Percentiles rank a stretch among this genome's conserved stretches.
These are phyloP conservation scores for Scaptomyza reducta DNA, from an alignment of 2,888 invertebrate genomes.

Conservation along the genomic window DNA sequence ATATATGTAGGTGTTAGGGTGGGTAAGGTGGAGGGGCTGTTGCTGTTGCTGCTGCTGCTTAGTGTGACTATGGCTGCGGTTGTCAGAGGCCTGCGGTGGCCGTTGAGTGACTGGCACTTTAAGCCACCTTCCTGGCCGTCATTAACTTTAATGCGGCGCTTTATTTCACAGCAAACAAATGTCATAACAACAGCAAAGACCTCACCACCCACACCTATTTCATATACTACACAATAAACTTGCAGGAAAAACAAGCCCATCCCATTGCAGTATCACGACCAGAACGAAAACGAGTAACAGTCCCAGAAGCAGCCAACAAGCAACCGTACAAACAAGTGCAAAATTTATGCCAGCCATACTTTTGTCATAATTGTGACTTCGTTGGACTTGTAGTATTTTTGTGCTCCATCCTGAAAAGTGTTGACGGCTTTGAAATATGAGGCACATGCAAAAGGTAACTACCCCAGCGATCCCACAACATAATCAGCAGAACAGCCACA, in stretches of 20 bases:
- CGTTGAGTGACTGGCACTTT: conserved; percentile 73
- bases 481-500: conserved; percentile 42
- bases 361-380: conserved; percentile 77
- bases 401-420: conserved; percentile 58
- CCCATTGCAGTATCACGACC: conserved; percentile 1
- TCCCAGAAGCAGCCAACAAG: conserved; percentile 24
- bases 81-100: conserved; percentile 37
- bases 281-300: conserved; percentile 12
- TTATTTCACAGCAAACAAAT: conserved; percentile 79
- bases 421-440: conserved; percentile 80
- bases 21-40: not conserved
- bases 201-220: conserved; percentile 2
- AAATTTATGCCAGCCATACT: conserved; percentile 77
- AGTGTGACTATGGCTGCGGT: conserved; percentile 54
- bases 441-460: conserved; percentile 69
- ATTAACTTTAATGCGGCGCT: conserved; percentile 78
- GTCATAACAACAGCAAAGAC: conserved; percentile 66
- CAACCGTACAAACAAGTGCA: conserved; percentile 63
- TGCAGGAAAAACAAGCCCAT: conserved; percentile 1
- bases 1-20: conserved; percentile 2
- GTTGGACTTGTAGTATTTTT: conserved; percentile 61
- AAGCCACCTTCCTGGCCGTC: conserved; percentile 77
- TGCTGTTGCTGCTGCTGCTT: conserved; percentile 1
- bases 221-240: conserved; percentile 6
- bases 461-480: conserved; percentile 46